Base-by-base conservation (phyloP, 2,797 vertebrate species). In the Characodon lateralis region DNA sequence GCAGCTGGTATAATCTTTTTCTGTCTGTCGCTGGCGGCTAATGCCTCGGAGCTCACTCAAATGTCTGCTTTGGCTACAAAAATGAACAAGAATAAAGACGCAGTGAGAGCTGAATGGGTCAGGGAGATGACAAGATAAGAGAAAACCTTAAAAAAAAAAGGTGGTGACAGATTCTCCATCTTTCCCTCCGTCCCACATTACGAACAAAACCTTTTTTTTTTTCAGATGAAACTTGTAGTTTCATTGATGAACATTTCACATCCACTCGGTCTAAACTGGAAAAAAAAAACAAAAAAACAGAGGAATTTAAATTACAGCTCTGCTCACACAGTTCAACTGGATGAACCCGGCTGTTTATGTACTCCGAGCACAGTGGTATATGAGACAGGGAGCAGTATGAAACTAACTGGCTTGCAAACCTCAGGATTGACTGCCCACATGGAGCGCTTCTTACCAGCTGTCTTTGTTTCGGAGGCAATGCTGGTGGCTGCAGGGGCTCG, bases 391-490 rank as follows among this genome's bases (percentile, higher is more conserved):
- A 4, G 2, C 12, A 59, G 16, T 58, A 69, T 55, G 16, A 48
- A 16, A 70, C 13, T 6, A 59, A 31, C 24, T 12, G 22, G 14
- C 6, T 41, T 71, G 50, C 1, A 4, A 16, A n/a, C 10, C 65
- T 39, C 20, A 74, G 39, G 26, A 16, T 28, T 72, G 61, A 6
- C 1, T 16, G 46, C 16, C 58, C 22, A 75, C 18, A 43, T 1
- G 3, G 41, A 26, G 50, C 22, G 12, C 75, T 78, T 90, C 97
- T 97, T 95, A 99, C 98, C 98, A 99, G 95, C 89, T 99, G 98
- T 90, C 98, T 94, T 94, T 99, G 98, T 84, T 99, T 99, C 0
- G 98, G 98, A 0, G 98, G 98, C 78, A 99, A 91, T 2, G 98
- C 98, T 0, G 98, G 98, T 0, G 98, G 98, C 0, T 96, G 96